Evolutionary conservation across 2,113 vertebrate genomes (phyloP).

Genomic region (Callospermophilus lateralis): DNA sequence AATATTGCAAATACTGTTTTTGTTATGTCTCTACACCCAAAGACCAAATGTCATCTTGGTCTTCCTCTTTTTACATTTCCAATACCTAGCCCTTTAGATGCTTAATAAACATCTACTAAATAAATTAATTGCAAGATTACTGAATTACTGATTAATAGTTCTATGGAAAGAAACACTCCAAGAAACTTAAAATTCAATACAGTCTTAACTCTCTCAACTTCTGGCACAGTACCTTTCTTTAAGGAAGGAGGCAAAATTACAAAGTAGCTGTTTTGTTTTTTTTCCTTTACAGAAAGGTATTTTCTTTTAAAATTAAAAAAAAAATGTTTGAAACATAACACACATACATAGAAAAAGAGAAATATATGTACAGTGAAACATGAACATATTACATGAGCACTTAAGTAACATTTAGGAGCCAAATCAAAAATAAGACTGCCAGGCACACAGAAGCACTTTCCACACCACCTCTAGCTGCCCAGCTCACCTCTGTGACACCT

Average conservation of each 20-base stretch:
- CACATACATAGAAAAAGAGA: not conserved
- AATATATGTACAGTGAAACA: not conserved
- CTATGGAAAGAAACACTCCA: not conserved
- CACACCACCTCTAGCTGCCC: not conserved
- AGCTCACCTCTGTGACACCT: not conserved
- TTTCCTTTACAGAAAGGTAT: not conserved
- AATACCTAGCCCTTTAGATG: not conserved
- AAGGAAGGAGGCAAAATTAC: conserved; percentile 12
- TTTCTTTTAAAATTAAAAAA: not conserved
- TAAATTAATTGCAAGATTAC: not conserved
- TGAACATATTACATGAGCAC: not conserved
- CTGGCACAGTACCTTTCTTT: not conserved
- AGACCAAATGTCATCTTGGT: not conserved
- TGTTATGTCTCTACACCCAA: not conserved
- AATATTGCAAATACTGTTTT: not conserved
- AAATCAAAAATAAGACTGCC: not conserved
- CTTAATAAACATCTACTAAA: not conserved
- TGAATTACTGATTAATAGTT: not conserved
- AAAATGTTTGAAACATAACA: not conserved
- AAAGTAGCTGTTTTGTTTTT: not conserved
- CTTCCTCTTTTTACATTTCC: not conserved
- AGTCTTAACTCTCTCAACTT: not conserved
- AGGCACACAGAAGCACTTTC: not conserved
- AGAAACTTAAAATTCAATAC: not conserved
- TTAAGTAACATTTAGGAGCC: not conserved